phyloP scores from a whole-genome alignment of 2,888 invertebrate species.

The Diplolepis rosae region DNA sequence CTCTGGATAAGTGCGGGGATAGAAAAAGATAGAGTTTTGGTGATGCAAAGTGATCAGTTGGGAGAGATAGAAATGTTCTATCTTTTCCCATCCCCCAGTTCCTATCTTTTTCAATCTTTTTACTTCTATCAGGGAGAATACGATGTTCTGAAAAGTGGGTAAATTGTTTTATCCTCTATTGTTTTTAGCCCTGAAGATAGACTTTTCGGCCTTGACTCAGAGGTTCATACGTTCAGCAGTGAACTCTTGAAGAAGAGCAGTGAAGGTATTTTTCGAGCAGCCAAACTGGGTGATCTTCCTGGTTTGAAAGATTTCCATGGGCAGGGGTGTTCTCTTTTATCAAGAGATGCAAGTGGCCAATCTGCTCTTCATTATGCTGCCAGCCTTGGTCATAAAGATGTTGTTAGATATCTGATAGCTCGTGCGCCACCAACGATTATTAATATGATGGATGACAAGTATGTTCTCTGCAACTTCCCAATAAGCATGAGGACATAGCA shows the following conservation, averaged over 20 bases:
- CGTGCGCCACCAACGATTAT: slow-evolving; percentile 88
- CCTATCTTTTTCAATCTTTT: too few relatives aligned
- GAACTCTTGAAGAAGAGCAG: slow-evolving; percentile 88
- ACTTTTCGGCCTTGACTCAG: slow-evolving; percentile 68
- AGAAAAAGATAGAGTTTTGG: too few relatives aligned
- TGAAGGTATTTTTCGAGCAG: slow-evolving; percentile 87
- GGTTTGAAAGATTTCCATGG: slow-evolving; percentile 88
- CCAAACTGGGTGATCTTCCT: slow-evolving; percentile 87
- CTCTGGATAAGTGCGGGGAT: too few relatives aligned
- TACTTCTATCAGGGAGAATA: too few relatives aligned
- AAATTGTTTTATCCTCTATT: too few relatives aligned
- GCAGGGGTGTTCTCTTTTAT: slow-evolving; percentile 88
- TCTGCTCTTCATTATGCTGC: slow-evolving; percentile 93
- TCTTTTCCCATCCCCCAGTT: too few relatives aligned
- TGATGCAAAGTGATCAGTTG: too few relatives aligned
- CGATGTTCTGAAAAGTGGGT: too few relatives aligned
- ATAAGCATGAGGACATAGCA: too few relatives aligned
- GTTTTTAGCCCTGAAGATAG: slow-evolving; percentile 67
- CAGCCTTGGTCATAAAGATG: slow-evolving; percentile 90
- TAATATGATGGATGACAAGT: slow-evolving; percentile 91
- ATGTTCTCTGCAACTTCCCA: too few relatives aligned
- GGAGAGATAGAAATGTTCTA: too few relatives aligned
- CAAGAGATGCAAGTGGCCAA: slow-evolving; percentile 89
- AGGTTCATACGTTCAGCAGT: slow-evolving; percentile 75
- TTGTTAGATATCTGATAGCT: slow-evolving; percentile 91